A percentile compares a stretch with the other conserved stretches of the same genome.
phyloP scores from a whole-genome alignment of 2,797 vertebrate species.

The Limosa lapponica region DNA sequence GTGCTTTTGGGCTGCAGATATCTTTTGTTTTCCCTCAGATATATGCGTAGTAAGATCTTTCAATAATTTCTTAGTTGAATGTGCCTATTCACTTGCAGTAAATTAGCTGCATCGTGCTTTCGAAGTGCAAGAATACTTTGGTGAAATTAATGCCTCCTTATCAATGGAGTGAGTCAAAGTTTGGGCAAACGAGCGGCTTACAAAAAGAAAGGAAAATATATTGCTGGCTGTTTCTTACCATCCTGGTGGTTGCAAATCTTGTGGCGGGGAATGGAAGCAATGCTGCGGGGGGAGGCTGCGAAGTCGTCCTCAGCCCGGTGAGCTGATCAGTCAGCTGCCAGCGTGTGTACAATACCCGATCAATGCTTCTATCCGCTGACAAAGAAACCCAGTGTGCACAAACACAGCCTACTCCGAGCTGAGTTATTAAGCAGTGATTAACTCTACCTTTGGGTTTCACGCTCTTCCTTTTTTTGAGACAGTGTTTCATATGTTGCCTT shows the following conservation, averaged over 20 bases:
- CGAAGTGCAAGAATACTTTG: neutral
- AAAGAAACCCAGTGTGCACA: neutral
- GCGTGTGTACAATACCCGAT: neutral
- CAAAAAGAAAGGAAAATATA: neutral
- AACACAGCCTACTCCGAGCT: neutral
- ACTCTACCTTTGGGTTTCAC: neutral
- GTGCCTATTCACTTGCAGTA: neutral
- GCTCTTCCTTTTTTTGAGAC: neutral
- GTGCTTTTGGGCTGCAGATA: neutral
- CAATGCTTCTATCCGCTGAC: neutral
- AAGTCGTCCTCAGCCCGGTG: neutral
- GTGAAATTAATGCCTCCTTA: slow-evolving; percentile 2
- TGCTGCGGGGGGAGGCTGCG: neutral
- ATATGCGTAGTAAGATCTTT: neutral
- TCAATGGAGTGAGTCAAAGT: neutral
- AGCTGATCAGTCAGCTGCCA: slow-evolving; percentile 14
- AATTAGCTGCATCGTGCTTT: neutral
- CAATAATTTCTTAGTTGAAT: slow-evolving; percentile 27
- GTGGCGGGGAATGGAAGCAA: neutral
- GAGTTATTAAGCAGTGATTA: slow-evolving; percentile 17
- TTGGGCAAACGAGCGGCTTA: neutral
- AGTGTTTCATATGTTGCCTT: neutral
- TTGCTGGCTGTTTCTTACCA: neutral
- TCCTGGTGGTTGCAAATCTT: neutral
- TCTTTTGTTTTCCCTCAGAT: neutral